A percentile compares a stretch with the other conserved stretches of the same genome.
These are phyloP conservation scores for Serinus canaria DNA, from an alignment of 2,113 vertebrate species.

Conservation along the genomic window DNA sequence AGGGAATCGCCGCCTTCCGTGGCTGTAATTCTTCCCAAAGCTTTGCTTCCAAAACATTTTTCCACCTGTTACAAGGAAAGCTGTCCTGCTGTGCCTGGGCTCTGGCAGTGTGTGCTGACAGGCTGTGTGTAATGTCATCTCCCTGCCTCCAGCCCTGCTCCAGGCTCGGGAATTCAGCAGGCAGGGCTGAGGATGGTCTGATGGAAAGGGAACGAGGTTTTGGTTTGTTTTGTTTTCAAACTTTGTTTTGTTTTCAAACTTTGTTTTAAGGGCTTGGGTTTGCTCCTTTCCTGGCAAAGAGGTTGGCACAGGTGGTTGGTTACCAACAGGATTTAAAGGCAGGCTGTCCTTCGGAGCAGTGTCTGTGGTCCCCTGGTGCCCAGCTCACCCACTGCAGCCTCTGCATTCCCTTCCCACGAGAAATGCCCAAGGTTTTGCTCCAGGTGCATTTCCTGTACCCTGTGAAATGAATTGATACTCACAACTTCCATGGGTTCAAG, in stretches of 20 bases:
- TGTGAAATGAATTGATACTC: not conserved
- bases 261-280: not conserved
- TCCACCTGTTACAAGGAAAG: not conserved
- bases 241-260: not conserved
- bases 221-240: not conserved
- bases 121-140: constrained; percentile 38
- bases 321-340: not conserved
- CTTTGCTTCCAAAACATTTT: not conserved
- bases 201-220: not conserved
- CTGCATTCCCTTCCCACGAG: not conserved
- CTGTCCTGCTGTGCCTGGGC: not conserved
- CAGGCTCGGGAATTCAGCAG: not conserved
- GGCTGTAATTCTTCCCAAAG: not conserved
- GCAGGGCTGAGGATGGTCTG: not conserved
- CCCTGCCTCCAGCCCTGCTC: not conserved
- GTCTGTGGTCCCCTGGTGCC: not conserved
- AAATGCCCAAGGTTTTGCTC: not conserved
- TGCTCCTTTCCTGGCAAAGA: not conserved
- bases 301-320: not conserved
- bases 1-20: not conserved
- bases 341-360: not conserved
- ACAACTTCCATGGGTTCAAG: not conserved
- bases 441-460: accelerated
- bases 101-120: not conserved
- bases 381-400: not conserved